Conservation (phyloP, 1,140 invertebrate species). For the Sitophilus oryzae region DNA sequence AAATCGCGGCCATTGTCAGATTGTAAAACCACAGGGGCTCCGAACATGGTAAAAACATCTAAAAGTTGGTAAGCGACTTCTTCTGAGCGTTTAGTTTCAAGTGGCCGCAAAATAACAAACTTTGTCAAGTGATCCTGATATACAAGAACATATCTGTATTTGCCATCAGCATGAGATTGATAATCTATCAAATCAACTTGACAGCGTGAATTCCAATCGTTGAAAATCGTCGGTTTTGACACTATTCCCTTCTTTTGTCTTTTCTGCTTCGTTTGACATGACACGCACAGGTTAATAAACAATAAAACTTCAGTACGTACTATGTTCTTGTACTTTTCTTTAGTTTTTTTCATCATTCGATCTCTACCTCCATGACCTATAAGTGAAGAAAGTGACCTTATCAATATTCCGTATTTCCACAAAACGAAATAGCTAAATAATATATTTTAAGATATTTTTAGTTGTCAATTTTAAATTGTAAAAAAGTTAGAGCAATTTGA, state of each 20-base stretch:
- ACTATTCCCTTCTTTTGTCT: constrained; percentile 27
- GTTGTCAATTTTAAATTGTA: not conserved
- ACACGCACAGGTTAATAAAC: constrained; percentile 23
- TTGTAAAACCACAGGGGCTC: constrained; percentile 33
- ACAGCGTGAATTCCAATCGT: constrained; percentile 41
- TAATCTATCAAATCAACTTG: constrained; percentile 49
- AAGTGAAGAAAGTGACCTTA: not conserved
- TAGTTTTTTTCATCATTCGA: constrained; percentile 20
- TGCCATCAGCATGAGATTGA: constrained; percentile 43
- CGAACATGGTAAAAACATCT: constrained; percentile 36
- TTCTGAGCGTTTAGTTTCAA: constrained; percentile 28
- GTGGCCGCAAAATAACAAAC: constrained; percentile 26
- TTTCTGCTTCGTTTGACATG: constrained; percentile 26
- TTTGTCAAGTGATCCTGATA: constrained; percentile 49
- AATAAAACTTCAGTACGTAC: constrained; percentile 10
- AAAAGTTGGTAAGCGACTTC: constrained; percentile 28
- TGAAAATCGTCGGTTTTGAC: constrained; percentile 29
- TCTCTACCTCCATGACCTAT: constrained; percentile 29
- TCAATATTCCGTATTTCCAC: constrained; percentile 3
- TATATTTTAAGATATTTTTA: constrained; percentile 2
- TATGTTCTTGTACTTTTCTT: constrained; percentile 19
- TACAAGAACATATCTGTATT: constrained; percentile 45
- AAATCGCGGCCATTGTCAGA: constrained; percentile 38
- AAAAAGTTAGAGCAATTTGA: too few relatives aligned
- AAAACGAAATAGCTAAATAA: not conserved